Conservation (phyloP, 2,113 vertebrate species). For the Cyprinus carpio region DNA sequence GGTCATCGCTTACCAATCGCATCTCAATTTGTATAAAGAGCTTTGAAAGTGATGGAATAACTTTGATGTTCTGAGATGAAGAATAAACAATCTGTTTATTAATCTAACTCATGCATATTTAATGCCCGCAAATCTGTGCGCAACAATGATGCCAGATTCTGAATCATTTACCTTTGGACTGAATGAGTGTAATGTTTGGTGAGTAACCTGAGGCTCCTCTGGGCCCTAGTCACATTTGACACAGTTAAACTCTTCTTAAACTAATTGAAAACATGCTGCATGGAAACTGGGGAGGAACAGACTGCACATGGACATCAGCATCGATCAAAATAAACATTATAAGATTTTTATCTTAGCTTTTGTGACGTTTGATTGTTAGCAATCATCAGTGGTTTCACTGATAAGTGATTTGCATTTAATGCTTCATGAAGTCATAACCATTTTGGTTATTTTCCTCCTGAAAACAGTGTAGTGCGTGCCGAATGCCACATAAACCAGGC, state of each 20-base stretch:
- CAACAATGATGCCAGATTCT: background rate
- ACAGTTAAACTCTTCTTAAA: conserved; percentile 17
- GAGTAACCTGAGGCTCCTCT: background rate
- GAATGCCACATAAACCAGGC: too few species aligned
- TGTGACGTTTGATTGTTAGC: background rate
- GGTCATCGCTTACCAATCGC: background rate
- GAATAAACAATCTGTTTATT: background rate
- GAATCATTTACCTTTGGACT: background rate
- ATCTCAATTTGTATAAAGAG: background rate
- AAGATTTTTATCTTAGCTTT: background rate
- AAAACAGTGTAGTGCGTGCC: background rate
- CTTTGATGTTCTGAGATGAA: background rate
- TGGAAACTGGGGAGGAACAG: conserved; percentile 2
- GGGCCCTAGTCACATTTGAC: background rate
- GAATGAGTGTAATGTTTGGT: background rate
- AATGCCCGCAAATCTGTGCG: background rate
- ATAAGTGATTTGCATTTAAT: background rate
- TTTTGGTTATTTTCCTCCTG: background rate
- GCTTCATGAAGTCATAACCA: background rate
- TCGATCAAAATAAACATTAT: background rate
- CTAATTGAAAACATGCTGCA: background rate
- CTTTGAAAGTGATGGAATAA: background rate
- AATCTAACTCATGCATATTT: background rate
- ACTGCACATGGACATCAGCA: background rate
- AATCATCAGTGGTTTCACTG: background rate